Conservation (phyloP, 2,797 vertebrate species). For the Mus spretus region DNA sequence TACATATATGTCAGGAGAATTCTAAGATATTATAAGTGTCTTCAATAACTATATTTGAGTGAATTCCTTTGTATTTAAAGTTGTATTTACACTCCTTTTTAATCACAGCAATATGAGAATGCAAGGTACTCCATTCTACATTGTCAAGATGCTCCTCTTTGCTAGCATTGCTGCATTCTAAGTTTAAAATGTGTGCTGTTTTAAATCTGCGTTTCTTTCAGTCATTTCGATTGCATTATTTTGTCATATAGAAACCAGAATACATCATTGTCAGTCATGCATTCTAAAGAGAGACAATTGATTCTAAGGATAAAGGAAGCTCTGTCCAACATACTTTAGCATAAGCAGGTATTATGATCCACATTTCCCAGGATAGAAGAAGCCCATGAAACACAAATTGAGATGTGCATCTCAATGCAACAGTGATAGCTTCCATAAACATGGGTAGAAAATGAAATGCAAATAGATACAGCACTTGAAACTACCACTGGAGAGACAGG, state of each 20-base stretch:
- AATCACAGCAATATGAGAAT: constrained; percentile 39
- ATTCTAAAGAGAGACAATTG: constrained; percentile 63
- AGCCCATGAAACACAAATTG: constrained; percentile 40
- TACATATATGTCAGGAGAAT: background rate
- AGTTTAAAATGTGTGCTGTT: constrained; percentile 39
- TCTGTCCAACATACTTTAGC: constrained; percentile 7
- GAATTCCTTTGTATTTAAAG: constrained; percentile 52
- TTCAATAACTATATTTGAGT: constrained; percentile 64
- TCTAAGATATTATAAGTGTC: constrained; percentile 13
- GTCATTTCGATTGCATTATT: constrained; percentile 61
- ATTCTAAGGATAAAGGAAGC: constrained; percentile 52
- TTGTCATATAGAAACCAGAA: constrained; percentile 59
- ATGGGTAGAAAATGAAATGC: constrained; percentile 49
- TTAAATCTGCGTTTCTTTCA: constrained; percentile 40
- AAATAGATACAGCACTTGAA: constrained; percentile 53
- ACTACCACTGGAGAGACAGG: constrained; percentile 74
- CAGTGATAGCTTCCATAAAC: constrained; percentile 59
- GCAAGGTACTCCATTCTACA: background rate
- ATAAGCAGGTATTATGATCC: constrained; percentile 10
- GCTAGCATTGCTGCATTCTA: background rate
- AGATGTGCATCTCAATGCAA: background rate
- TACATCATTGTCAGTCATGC: background rate
- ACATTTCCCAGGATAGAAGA: constrained; percentile 51
- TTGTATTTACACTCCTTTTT: background rate
- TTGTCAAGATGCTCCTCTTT: constrained; percentile 8